Conservation (phyloP, 2,797 vertebrate genomes). For the Lepilemur septentrionalis region DNA sequence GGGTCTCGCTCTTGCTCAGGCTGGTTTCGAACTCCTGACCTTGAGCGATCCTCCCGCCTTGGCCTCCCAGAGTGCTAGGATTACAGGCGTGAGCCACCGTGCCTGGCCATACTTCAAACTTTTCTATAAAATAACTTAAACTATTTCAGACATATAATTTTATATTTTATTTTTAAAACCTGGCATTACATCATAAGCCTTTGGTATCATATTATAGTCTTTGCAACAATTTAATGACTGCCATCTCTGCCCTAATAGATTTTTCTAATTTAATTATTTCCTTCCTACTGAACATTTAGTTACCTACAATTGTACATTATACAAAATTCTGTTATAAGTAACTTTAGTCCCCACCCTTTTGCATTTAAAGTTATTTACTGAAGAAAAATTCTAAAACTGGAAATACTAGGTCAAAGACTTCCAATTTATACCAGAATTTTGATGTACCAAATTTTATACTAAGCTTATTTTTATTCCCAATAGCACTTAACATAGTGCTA, state of each 20-base stretch:
- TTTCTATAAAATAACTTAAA: background rate
- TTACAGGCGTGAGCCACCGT: too few species aligned
- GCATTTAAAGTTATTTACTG: background rate
- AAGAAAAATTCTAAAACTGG: background rate
- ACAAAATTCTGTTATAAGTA: background rate
- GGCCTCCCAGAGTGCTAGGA: too few species aligned
- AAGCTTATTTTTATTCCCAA: background rate
- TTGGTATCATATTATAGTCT: slow-evolving; percentile 2
- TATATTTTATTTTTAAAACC: slow-evolving; percentile 14
- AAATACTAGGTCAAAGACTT: background rate
- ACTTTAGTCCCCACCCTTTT: background rate
- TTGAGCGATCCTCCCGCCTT: too few species aligned
- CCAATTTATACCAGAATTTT: background rate
- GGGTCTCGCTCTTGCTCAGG: too few species aligned
- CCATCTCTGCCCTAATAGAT: background rate
- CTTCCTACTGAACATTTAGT: background rate
- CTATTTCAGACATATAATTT: slow-evolving; percentile 3
- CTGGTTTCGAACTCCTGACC: too few species aligned
- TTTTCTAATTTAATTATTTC: slow-evolving; percentile 4
- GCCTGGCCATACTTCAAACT: background rate
- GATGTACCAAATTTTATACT: background rate
- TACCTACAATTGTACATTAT: background rate
- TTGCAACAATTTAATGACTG: slow-evolving; percentile 22
- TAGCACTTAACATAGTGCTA: background rate
- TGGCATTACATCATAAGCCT: background rate